A percentile compares a stretch with the other conserved stretches of the same genome.
phyloP scores from a whole-genome alignment of 37 sponge, comb jelly and placozoan genomes.

The Theonella swinhoei region DNA sequence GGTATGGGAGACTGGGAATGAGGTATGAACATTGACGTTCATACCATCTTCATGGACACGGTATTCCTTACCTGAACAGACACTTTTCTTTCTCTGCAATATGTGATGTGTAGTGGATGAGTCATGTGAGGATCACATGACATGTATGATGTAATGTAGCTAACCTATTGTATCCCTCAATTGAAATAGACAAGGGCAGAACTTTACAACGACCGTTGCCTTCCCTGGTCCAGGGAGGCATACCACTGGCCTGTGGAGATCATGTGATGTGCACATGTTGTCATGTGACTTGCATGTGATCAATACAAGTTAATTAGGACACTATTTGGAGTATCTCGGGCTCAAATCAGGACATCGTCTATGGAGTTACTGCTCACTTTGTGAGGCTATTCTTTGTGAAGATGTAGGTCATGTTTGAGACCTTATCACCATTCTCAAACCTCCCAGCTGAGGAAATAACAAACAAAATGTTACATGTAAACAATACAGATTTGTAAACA shows the following conservation, averaged over 20 bases:
- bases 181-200: constrained; percentile 86
- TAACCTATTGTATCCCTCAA: constrained; percentile 6
- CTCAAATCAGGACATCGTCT: too few species aligned
- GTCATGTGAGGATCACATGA: not conserved
- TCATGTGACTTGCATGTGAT: too few species aligned
- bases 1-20: constrained; percentile 84
- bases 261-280: too few species aligned
- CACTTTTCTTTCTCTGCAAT: not conserved
- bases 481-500: too few species aligned
- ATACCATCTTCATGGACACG: not conserved
- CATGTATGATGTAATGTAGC: too few species aligned
- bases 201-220: constrained; percentile 80
- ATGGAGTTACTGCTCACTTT: constrained; percentile 58
- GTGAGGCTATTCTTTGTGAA: constrained; percentile 55
- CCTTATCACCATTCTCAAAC: constrained; percentile 38
- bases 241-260: constrained; percentile 76
- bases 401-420: constrained; percentile 55
- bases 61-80: not conserved
- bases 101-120: too few species aligned
- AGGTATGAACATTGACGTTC: not conserved
- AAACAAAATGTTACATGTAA: not conserved
- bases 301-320: too few species aligned
- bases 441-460: constrained; percentile 38
- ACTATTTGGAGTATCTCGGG: not conserved
- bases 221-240: constrained; percentile 87